Base-by-base conservation (phyloP, 30 jellyfish, hydroid and myxozoan species). In the Mastigias papua region DNA sequence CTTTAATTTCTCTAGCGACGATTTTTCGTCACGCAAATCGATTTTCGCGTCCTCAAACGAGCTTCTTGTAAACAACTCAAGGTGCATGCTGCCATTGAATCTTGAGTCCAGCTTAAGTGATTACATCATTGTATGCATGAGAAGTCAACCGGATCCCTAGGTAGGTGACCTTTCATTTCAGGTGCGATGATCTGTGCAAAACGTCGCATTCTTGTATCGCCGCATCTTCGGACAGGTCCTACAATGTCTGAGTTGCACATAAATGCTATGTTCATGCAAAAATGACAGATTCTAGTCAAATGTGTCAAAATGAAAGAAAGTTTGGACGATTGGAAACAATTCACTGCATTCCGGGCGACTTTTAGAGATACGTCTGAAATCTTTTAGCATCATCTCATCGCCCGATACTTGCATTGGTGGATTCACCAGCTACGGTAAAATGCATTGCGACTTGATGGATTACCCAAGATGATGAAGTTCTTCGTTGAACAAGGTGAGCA, bases 71-170 rank as follows among this genome's bases (percentile, higher is more conserved):
- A 84, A 72, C 87, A 84, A 48, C 54, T 19, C 69, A 37, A 37
- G 88, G 37, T 34, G 88, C 87, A 62, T 16, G 86, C 86, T 48
- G 33, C 77, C 91, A 37, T 66, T 68, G 82, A 26, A 73, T 31
- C 82, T 49, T 84, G 82, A 64, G 81, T 73, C 82, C 93, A 73
- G 93, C 93, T 62, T 73, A 22, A 63, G 93, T 22, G 73, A 84
- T 84, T 84, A 84, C 93, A 84, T 84, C 93, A 84, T 73, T 34
- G 72, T 37, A 72, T 50, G 93, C 82, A 62, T 84, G 82, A 48
- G 25, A 62, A 63, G 30, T 64, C 89, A 79, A 58, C 80, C 89
- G 89, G 26, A 37, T 60, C 70, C 61, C 78, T 71, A 27, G 84
- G 66, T 28, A 34, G 48, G 75, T 65, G 88, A 73, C 87, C 93